A percentile compares a stretch with the other conserved stretches of the same genome.
phyloP scores from a whole-genome alignment of 2,113 vertebrate species.

The Brachionichthys hirsutus region DNA sequence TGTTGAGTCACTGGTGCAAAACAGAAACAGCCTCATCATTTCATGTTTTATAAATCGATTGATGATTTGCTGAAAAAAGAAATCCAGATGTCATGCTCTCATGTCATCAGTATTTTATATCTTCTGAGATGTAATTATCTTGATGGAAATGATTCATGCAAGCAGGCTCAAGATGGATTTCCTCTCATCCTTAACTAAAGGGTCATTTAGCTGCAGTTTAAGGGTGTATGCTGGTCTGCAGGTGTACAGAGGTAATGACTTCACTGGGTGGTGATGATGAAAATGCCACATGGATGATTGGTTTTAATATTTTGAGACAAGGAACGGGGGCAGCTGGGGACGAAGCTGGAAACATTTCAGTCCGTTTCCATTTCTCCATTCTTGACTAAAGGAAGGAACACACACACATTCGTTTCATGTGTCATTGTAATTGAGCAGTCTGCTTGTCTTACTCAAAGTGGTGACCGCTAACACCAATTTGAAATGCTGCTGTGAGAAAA shows the following conservation, averaged over 20 bases:
- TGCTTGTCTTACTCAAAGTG: too few relatives aligned
- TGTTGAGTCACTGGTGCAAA: conserved; percentile 26
- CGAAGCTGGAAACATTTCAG: too few relatives aligned
- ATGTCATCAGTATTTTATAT: conserved; percentile 20
- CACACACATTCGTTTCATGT: too few relatives aligned
- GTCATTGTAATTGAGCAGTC: too few relatives aligned
- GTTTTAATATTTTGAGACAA: too few relatives aligned
- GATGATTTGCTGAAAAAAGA: conserved; percentile 26
- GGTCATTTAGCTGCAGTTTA: conserved; percentile 13
- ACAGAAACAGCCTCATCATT: conserved; percentile 28
- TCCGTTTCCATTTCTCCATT: too few relatives aligned
- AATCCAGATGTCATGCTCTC: conserved; percentile 36
- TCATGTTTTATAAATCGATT: conserved; percentile 52
- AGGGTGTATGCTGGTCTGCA: background rate
- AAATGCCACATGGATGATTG: background rate
- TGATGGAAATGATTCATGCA: conserved; percentile 59
- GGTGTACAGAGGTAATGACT: background rate
- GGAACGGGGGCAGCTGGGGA: too few relatives aligned
- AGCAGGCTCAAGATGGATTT: conserved; percentile 36
- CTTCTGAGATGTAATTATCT: conserved; percentile 47
- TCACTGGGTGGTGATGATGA: background rate
- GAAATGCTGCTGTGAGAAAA: too few relatives aligned
- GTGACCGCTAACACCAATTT: too few relatives aligned
- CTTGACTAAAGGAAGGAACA: too few relatives aligned
- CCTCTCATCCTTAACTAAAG: conserved; percentile 27